Base-by-base conservation (phyloP, 1,140 invertebrate genomes). In the Brachionus calyciflorus region DNA sequence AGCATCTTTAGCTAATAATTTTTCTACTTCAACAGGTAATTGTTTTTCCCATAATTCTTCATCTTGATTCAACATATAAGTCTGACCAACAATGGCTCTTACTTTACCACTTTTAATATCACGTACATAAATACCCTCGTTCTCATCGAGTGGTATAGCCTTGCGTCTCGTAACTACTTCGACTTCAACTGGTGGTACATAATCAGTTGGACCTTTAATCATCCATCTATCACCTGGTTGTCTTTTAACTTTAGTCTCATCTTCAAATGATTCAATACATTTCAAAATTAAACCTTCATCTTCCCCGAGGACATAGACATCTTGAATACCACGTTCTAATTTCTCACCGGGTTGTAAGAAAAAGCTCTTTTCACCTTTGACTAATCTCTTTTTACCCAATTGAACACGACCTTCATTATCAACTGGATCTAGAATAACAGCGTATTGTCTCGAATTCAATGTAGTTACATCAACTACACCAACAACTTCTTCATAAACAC, bases 71-170 rank as follows among this genome's bases (percentile, higher is more conserved):
- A 88, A 77, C 86, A 88, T 88, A 79, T 88, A 88, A 1, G 87
- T 87, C 55, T 84, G 80, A 10, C 86, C 87, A 60, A 82, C 84
- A n/a, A 88, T 81, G 19, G 84, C 82, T 53, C 86, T 80, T 9
- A 87, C 85, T 79, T 85, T 82, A 76, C 87, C 87, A 80, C 81
- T 83, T 78, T 87, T 87, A 19, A 86, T 83, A 79, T 88, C 85
- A 37, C 87, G 76, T 55, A 88, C 86, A 81, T 88, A 88, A 75
- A 88, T 87, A 49, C 87, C 87, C 81, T 88, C 87, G 80, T 87
- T 88, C 69, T 87, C 86, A 81, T 87, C 86, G 53, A 88, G 79
- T 55, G 87, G 85, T 44, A 88, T 87, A 21, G 87, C 84, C 57
- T 82, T 79, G 76, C 85, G 78, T 77, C 85, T 83, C 46, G 82